Base-by-base conservation (phyloP, 1,140 invertebrate genomes). In the Streblospio benedicti region DNA sequence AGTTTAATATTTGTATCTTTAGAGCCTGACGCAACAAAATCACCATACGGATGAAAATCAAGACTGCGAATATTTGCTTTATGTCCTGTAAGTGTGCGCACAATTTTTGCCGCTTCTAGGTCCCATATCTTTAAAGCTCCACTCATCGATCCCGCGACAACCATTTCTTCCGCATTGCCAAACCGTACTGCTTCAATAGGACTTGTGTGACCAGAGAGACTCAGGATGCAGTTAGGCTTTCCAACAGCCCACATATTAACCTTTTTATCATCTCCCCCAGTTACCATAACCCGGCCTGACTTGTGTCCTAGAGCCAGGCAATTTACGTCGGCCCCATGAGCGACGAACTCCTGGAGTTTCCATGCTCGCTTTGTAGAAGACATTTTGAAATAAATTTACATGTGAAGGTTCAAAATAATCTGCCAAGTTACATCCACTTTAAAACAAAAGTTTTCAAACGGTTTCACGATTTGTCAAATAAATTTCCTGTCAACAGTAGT, bases 241-340 rank as follows among this genome's bases (percentile, higher is more conserved):
- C 93, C 93, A 62, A 97, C 88, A 2, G 92, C 92, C 93, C 93
- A 98, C 63, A 97, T 76, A 74, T 98, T 98, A 45, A 97, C 93
- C 80, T 95, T 96, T 76, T 92, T 91, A 79, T 97, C 95, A 76
- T 94, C 91, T 64, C 94, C 93, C 51, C 93, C 94, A 65, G 93
- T 97, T 47, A 92, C 94, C 74, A 97, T 83, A 50, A 97, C 93
- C 66, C 89, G 80, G 33, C 89, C 90, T 27, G 90, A 93, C 76
- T 93, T 94, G 70, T 88, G 86, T 45, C 93, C 92, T 75, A 96
- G 81, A 25, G 90, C 87, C 65, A 94, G 77, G 71, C 91, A 93
- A 69, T 90, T 93, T 61, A 95, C 90, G 79, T 89, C 90, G 59
- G 87, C 85, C 61, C 85, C 83, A 80, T 95, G 92, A 47, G 91